phyloP scores from a whole-genome alignment of 2,113 vertebrate species.

The Petrocephalus zakoni region DNA sequence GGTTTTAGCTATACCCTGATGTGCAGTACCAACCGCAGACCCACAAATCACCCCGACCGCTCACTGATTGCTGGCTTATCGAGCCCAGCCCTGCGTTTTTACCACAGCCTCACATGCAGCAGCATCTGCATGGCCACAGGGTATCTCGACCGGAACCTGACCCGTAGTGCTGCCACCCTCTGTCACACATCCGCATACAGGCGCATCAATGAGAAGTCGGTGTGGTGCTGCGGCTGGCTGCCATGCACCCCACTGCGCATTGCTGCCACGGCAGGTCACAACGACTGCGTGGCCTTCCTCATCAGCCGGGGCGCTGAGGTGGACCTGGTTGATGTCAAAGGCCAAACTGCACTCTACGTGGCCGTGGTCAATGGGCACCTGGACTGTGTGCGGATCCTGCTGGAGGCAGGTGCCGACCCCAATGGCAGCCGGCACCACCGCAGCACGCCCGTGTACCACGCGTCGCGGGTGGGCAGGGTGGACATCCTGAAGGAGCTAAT shows the following conservation, averaged over 20 bases:
- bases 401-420: constrained; percentile 81
- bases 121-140: not conserved
- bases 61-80: not conserved
- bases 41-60: too few relatives aligned
- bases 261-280: constrained; percentile 80
- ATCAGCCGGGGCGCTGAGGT: constrained; percentile 80
- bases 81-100: not conserved
- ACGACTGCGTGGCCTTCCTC: constrained; percentile 75
- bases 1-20: too few relatives aligned
- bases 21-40: too few relatives aligned
- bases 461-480: constrained; percentile 73
- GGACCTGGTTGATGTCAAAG: constrained; percentile 89
- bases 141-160: not conserved
- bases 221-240: constrained; percentile 88
- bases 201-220: constrained; percentile 86
- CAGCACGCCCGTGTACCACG: constrained; percentile 84
- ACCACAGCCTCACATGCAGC: not conserved
- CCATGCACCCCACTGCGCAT: constrained; percentile 86
- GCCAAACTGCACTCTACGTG: constrained; percentile 85
- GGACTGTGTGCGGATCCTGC: constrained; percentile 79
- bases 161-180: not conserved
- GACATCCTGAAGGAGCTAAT: constrained; percentile 84
- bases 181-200: constrained; percentile 44
- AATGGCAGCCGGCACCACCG: constrained; percentile 89
- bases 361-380: constrained; percentile 87